Percentiles rank a stretch among this genome's conserved stretches.
Evolutionary conservation across 2,113 vertebrate species (phyloP).

Genomic region (Clarias macrocephalus): DNA sequence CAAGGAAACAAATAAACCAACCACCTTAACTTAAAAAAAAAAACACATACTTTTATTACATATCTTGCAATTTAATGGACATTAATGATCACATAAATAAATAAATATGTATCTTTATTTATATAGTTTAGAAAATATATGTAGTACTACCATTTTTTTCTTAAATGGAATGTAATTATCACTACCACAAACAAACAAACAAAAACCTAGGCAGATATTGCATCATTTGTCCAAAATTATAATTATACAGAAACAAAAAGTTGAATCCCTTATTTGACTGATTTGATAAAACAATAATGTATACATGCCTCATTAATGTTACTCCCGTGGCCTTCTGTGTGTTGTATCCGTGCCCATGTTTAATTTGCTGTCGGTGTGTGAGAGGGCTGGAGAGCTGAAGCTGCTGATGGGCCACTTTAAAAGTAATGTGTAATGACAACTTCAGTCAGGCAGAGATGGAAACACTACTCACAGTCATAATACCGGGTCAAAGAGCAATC

Average conservation of each 20-base stretch:
- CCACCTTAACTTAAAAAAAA: too few species aligned
- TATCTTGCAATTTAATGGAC: too few species aligned
- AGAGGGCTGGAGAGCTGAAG: not conserved
- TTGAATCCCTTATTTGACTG: too few species aligned
- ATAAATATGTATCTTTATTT: too few species aligned
- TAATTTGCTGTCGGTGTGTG: not conserved
- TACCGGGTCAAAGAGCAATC: not conserved
- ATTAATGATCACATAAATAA: too few species aligned
- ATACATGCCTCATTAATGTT: not conserved
- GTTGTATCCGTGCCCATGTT: not conserved
- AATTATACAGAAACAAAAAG: not conserved
- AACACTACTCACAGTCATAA: not conserved
- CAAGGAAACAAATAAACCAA: too few species aligned
- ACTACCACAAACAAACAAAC: not conserved
- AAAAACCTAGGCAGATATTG: not conserved
- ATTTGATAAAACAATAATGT: not conserved
- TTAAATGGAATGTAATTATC: not conserved
- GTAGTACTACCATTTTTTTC: not conserved
- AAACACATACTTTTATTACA: too few species aligned
- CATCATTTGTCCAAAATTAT: not conserved
- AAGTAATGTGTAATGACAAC: slow-evolving; percentile 38
- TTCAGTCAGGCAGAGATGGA: slow-evolving; percentile 34
- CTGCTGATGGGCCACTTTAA: not conserved
- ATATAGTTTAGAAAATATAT: not conserved
- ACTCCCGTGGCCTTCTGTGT: not conserved